A percentile compares a stretch with the other conserved stretches of the same genome.
These are phyloP conservation scores for Acanthoscelides obtectus DNA, from an alignment of 2,888 invertebrate genomes.

Conservation along the genomic window DNA sequence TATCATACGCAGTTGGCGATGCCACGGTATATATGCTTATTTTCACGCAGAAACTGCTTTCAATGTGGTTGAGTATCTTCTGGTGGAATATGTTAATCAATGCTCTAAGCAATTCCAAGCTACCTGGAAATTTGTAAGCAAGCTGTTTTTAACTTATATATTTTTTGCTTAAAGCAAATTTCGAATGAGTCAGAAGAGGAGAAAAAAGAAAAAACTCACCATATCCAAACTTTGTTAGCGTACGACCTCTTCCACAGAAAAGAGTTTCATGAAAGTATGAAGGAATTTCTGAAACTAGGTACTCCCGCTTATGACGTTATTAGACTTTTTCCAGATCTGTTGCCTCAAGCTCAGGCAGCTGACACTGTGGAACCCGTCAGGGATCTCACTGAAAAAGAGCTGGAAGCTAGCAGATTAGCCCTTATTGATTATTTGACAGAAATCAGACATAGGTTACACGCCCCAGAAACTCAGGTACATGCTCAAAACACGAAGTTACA, in stretches of 20 bases:
- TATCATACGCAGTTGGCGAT: too few relatives aligned
- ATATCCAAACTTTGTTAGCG: slow-evolving; percentile 88
- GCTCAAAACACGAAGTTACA: neutral
- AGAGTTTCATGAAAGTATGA: slow-evolving; percentile 86
- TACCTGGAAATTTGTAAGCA: too few relatives aligned
- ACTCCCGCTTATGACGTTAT: slow-evolving; percentile 96
- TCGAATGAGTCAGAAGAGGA: slow-evolving; percentile 77
- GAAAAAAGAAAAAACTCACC: slow-evolving; percentile 73
- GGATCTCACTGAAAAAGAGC: slow-evolving; percentile 73
- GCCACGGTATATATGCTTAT: too few relatives aligned
- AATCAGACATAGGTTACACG: slow-evolving; percentile 57
- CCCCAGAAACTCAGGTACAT: slow-evolving; percentile 39
- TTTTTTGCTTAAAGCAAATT: slow-evolving; percentile 60
- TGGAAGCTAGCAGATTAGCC: slow-evolving; percentile 83
- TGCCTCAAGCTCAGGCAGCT: slow-evolving; percentile 44
- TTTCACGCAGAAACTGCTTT: too few relatives aligned
- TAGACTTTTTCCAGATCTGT: slow-evolving; percentile 85
- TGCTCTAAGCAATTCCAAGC: too few relatives aligned
- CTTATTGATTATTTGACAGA: slow-evolving; percentile 86
- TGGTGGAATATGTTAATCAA: too few relatives aligned
- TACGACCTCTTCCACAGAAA: slow-evolving; percentile 87
- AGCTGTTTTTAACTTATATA: too few relatives aligned
- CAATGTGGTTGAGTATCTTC: too few relatives aligned
- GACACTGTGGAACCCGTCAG: slow-evolving; percentile 45
- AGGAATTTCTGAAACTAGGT: slow-evolving; percentile 80